Evolutionary conservation across 2,888 invertebrate genomes (phyloP).

Genomic region (Microctonus hyperodae): DNA sequence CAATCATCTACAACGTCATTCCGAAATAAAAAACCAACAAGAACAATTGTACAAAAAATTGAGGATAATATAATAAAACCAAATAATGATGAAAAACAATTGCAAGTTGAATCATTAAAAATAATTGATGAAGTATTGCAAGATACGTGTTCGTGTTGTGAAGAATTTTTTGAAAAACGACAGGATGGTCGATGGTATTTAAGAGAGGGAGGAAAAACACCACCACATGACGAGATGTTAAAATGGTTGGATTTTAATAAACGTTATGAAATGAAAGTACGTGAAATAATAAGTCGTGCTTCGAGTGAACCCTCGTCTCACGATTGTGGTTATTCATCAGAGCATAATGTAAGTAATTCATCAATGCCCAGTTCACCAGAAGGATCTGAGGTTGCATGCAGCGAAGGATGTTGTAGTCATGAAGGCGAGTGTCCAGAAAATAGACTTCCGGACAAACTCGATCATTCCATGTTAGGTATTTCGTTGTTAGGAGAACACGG

Average conservation of each 20-base stretch:
- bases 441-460: conserved; percentile 38
- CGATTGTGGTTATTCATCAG: conserved; percentile 90
- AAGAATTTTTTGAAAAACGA: conserved; percentile 47
- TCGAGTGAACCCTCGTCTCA: conserved; percentile 71
- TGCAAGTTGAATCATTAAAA: conserved; percentile 35
- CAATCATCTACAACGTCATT: conserved; percentile 43
- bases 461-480: conserved; percentile 54
- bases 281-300: conserved; percentile 60
- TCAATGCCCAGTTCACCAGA: conserved; percentile 87
- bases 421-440: conserved; percentile 61
- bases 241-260: conserved; percentile 60
- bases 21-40: conserved; percentile 40
- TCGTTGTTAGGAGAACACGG: conserved; percentile 56
- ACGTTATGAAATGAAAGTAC: conserved; percentile 65
- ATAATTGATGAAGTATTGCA: not conserved
- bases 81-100: conserved; percentile 39
- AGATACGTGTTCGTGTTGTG: conserved; percentile 17
- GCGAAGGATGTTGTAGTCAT: conserved; percentile 86
- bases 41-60: conserved; percentile 36
- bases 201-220: conserved; percentile 45
- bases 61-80: conserved; percentile 43
- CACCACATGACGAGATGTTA: conserved; percentile 50
- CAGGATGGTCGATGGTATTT: conserved; percentile 44
- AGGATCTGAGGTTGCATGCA: conserved; percentile 89
- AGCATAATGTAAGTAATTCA: conserved; percentile 79